phyloP scores from a whole-genome alignment of 2,797 vertebrate species.

The Momotus momota region DNA sequence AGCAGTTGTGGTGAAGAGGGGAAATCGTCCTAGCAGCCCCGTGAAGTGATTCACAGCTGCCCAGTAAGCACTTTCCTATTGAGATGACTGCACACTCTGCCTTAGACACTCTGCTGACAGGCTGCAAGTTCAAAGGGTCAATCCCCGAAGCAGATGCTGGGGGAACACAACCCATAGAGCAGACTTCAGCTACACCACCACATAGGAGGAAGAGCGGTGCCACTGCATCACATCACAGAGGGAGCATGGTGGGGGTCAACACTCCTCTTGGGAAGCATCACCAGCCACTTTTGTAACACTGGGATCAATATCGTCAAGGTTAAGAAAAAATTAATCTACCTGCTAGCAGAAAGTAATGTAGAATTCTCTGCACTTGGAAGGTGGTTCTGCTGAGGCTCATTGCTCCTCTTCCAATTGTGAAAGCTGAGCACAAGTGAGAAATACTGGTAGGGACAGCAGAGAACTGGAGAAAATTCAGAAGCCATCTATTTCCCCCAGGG shows the following conservation, averaged over 20 bases:
- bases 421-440: background rate
- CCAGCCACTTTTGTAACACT: background rate
- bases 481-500: rapidly evolving
- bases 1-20: background rate
- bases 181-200: background rate
- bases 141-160: rapidly evolving
- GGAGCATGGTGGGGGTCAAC: background rate
- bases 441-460: background rate
- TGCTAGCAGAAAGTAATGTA: background rate
- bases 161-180: rapidly evolving
- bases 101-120: background rate
- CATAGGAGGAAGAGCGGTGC: background rate
- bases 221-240: rapidly evolving
- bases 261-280: rapidly evolving
- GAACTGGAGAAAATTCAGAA: background rate
- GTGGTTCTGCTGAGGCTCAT: background rate
- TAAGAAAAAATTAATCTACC: background rate
- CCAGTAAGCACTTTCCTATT: background rate
- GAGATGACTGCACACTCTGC: background rate
- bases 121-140: background rate
- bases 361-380: background rate
- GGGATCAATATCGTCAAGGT: rapidly evolving
- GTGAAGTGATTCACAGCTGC: background rate
- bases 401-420: background rate
- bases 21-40: background rate